A percentile compares a stretch with the other conserved stretches of the same genome.
These are phyloP conservation scores for Lynx canadensis DNA, from an alignment of 2,113 vertebrate genomes.

Conservation along the genomic window DNA sequence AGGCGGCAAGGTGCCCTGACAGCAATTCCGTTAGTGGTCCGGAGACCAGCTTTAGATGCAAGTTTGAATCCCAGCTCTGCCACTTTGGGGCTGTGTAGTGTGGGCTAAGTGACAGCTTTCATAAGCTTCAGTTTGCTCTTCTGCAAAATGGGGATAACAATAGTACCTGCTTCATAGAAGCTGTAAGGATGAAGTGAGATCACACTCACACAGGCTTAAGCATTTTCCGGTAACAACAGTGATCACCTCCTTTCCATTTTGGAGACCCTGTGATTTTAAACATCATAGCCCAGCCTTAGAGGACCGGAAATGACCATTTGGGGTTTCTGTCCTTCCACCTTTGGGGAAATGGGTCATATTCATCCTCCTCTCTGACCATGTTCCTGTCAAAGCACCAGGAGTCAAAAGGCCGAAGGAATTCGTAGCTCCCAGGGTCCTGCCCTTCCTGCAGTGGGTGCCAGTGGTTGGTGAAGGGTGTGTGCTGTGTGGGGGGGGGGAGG, in stretches of 20 bases:
- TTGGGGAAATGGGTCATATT: not conserved
- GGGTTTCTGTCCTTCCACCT: not conserved
- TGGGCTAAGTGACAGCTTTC: not conserved
- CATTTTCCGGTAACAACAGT: not conserved
- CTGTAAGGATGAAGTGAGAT: not conserved
- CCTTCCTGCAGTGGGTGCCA: not conserved
- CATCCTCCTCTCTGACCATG: not conserved
- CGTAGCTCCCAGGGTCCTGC: rapidly evolving
- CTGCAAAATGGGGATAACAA: not conserved
- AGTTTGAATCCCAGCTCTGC: not conserved
- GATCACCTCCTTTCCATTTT: not conserved
- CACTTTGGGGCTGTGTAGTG: not conserved
- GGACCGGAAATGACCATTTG: not conserved
- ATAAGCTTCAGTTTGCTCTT: not conserved
- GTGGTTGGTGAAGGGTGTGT: not conserved
- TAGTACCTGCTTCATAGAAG: not conserved
- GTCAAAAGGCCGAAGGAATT: not conserved
- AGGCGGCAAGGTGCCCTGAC: not conserved
- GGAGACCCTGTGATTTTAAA: not conserved
- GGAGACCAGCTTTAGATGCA: not conserved
- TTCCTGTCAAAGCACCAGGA: not conserved
- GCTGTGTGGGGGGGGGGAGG: not conserved
- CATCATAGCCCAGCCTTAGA: not conserved
- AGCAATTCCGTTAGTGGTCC: not conserved
- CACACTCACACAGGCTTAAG: not conserved